Evolutionary conservation across 2,797 vertebrate genomes (phyloP), one percentile per base, ranked within the genome.

Genomic region (Poecilia wingei): DNA sequence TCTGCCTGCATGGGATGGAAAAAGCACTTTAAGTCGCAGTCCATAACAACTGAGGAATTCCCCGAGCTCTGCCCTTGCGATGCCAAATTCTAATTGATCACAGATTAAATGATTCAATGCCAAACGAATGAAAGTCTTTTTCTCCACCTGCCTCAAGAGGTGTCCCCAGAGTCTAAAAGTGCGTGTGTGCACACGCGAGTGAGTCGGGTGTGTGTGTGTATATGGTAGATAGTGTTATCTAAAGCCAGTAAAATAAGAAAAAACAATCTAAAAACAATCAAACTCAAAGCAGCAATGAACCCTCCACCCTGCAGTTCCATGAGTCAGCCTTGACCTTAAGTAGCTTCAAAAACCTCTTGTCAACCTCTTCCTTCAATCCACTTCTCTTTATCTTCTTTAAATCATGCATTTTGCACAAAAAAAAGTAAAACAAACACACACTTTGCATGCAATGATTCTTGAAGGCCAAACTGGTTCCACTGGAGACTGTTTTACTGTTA

Each of bases 51-150:
- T 85, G 88, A 93, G 92, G 90, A 94, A 93, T 93, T 93, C 92
- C 93, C 93, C 88, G 79, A 82, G 80, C 84, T 85, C 79, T 87
- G 88, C 84, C 85, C 91, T 81, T 87, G 77, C 86, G 83, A 76
- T 86, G 89, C 92, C 92, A 93, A 93, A 91, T 93, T 89, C 84
- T 92, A 93, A 94, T 94, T 91, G 92, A 91, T 92, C 88, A 89
- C 91, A 93, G 92, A 88, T 89, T 92, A 89, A 92, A 93, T 89
- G 86, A 91, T 91, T 93, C 88, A 88, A 82, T 22, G 59, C 72
- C 8, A 41, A 87, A 79, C 78, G 6, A 87, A 85, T 87, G 84
- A 86, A 90, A 79, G 83, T 85, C 82, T 91, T 89, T 89, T 79
- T 87, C 79, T 66, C 77, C 91, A 94, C 91, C 90, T 93, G 89